These are phyloP conservation scores for Aptenodytes forsteri DNA, from an alignment of 2,113 vertebrate genomes.

Conservation along the genomic window DNA sequence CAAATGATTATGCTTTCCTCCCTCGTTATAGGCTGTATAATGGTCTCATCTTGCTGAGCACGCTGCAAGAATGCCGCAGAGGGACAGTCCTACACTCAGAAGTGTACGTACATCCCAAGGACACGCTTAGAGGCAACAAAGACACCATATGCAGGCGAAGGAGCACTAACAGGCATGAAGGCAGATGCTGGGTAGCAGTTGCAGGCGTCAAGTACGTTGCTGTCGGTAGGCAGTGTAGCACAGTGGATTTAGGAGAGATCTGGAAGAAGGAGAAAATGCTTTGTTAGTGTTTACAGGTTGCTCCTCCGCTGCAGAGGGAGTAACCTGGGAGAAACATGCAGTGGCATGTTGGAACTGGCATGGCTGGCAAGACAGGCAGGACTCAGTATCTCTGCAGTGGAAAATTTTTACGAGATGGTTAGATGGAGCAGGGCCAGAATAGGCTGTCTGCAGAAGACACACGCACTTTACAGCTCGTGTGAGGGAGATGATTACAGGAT, in stretches of 20 bases:
- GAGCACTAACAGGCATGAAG: neutral
- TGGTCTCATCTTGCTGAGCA: neutral
- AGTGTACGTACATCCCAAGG: neutral
- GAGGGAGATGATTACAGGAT: neutral
- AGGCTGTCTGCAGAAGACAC: neutral
- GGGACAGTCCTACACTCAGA: neutral
- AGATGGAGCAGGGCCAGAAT: neutral
- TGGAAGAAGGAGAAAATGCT: neutral
- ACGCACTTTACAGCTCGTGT: neutral
- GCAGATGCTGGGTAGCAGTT: neutral
- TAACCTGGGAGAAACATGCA: accelerated
- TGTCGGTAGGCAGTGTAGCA: neutral
- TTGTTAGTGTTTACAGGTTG: neutral
- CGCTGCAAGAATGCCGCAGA: neutral
- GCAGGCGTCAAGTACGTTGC: too few relatives aligned
- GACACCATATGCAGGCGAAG: accelerated
- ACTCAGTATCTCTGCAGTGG: neutral
- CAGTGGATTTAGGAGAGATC: neutral
- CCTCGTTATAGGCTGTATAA: neutral
- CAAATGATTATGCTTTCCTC: neutral
- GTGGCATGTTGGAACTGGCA: neutral
- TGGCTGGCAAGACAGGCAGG: neutral
- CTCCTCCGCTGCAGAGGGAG: neutral
- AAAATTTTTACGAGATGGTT: neutral
- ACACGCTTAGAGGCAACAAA: neutral